phyloP scores from a whole-genome alignment of 2,888 invertebrate species.

The Falcaria lacertinaria region DNA sequence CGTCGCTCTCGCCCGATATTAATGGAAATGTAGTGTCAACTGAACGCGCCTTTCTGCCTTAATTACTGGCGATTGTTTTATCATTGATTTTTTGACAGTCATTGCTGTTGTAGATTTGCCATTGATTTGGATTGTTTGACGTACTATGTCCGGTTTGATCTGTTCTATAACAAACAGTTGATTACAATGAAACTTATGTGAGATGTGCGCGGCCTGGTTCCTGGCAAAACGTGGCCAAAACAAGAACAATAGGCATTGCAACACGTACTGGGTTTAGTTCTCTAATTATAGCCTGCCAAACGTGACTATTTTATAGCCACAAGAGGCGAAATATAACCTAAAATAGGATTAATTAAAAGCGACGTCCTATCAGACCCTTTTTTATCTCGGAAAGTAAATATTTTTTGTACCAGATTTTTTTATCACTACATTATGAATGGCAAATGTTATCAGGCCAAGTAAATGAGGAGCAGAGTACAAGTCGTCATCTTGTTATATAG shows the following conservation, averaged over 20 bases:
- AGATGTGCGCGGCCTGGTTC: too few relatives aligned
- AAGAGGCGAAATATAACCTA: too few relatives aligned
- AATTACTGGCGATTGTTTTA: constrained; percentile 54
- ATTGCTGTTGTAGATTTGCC: not conserved
- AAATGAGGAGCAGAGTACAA: not conserved
- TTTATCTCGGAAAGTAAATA: not conserved
- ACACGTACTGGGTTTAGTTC: too few relatives aligned
- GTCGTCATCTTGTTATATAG: constrained; percentile 17
- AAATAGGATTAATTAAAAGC: too few relatives aligned
- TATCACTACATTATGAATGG: constrained; percentile 7
- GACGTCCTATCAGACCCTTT: not conserved
- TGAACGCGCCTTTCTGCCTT: constrained; percentile 47
- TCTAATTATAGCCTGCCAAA: too few relatives aligned
- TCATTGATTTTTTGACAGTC: constrained; percentile 29
- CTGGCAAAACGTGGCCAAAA: too few relatives aligned
- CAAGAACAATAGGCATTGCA: too few relatives aligned
- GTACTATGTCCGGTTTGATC: too few relatives aligned
- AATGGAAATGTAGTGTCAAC: constrained; percentile 67
- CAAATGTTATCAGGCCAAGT: constrained; percentile 8
- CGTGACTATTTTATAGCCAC: too few relatives aligned
- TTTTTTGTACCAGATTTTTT: constrained; percentile 10
- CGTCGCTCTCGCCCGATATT: constrained; percentile 45
- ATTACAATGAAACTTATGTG: too few relatives aligned
- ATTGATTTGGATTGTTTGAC: not conserved
- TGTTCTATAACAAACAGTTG: too few relatives aligned